Percentiles rank a stretch among this genome's conserved stretches.
Conservation (phyloP, 2,797 vertebrate species). For the Poecilia gillii region DNA sequence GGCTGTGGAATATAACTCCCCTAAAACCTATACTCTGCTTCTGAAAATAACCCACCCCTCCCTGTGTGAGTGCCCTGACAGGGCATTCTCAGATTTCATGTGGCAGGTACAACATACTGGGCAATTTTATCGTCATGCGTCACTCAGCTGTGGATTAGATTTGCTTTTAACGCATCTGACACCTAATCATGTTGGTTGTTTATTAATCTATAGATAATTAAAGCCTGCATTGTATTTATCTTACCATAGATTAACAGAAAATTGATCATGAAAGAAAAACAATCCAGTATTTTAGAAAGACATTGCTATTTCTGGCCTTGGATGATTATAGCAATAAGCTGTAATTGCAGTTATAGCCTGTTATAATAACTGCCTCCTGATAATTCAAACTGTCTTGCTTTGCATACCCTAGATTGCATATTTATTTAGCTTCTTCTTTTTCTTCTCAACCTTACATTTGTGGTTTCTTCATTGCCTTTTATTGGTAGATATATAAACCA, state of each 20-base stretch:
- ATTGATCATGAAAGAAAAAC: background rate
- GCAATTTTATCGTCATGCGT: slow-evolving; percentile 50
- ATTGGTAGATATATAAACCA: background rate
- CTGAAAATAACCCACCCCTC: slow-evolving; percentile 60
- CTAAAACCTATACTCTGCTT: slow-evolving; percentile 48
- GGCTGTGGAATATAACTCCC: slow-evolving; percentile 45
- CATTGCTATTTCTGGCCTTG: slow-evolving; percentile 26
- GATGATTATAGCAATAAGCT: slow-evolving; percentile 53
- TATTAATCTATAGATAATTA: slow-evolving; percentile 15
- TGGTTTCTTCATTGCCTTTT: slow-evolving; percentile 35
- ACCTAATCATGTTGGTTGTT: slow-evolving; percentile 61
- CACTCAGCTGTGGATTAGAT: slow-evolving; percentile 32
- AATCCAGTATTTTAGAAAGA: slow-evolving; percentile 22
- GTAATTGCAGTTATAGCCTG: slow-evolving; percentile 41
- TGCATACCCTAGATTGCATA: slow-evolving; percentile 25
- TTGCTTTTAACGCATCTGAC: slow-evolving; percentile 41
- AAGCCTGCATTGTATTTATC: slow-evolving; percentile 13
- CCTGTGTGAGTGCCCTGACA: slow-evolving; percentile 46
- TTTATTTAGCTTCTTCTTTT: slow-evolving; percentile 48
- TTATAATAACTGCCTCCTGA: slow-evolving; percentile 31
- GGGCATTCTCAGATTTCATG: slow-evolving; percentile 49
- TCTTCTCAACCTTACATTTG: slow-evolving; percentile 19
- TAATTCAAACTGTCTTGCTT: slow-evolving; percentile 52
- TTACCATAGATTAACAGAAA: slow-evolving; percentile 9
- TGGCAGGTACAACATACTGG: slow-evolving; percentile 38